Evolutionary conservation across 2,888 invertebrate species (phyloP).

Genomic region (Mystacides longicornis): DNA sequence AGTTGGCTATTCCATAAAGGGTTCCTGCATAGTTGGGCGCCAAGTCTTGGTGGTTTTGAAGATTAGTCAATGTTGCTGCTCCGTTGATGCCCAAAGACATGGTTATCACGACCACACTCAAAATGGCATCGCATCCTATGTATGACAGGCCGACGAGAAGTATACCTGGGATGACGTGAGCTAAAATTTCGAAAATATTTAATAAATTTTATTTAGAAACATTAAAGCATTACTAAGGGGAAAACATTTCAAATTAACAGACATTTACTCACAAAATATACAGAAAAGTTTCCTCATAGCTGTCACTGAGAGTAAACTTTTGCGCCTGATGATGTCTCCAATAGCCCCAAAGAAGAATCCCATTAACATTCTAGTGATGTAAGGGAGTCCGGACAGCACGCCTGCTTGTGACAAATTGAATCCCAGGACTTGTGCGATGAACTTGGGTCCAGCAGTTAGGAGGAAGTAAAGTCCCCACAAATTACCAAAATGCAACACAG

Average conservation of each 20-base stretch:
- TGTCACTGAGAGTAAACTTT: conserved; percentile 41
- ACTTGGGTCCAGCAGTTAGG: conserved; percentile 69
- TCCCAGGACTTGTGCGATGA: conserved; percentile 63
- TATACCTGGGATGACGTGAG: conserved; percentile 48
- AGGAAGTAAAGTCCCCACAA: conserved; percentile 70
- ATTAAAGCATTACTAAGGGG: neutral
- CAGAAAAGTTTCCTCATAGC: conserved; percentile 60
- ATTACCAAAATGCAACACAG: conserved; percentile 65
- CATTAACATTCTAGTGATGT: conserved; percentile 58
- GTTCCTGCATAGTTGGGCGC: conserved; percentile 69
- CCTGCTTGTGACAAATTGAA: conserved; percentile 66
- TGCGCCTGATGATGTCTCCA: conserved; percentile 55
- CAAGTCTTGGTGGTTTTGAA: conserved; percentile 61
- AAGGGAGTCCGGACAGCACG: conserved; percentile 61
- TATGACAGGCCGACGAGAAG: conserved; percentile 50
- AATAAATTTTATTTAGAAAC: neutral
- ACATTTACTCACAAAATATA: conserved; percentile 50
- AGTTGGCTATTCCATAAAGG: conserved; percentile 66
- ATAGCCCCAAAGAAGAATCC: conserved; percentile 65
- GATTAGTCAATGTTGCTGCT: conserved; percentile 53
- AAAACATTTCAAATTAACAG: neutral
- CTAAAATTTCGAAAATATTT: conserved; percentile 34
- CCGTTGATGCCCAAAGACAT: conserved; percentile 61
- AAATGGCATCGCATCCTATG: conserved; percentile 54
- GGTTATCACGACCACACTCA: conserved; percentile 58